Base-by-base conservation (phyloP, 2,797 vertebrate genomes). In the Gallinago stenura region DNA sequence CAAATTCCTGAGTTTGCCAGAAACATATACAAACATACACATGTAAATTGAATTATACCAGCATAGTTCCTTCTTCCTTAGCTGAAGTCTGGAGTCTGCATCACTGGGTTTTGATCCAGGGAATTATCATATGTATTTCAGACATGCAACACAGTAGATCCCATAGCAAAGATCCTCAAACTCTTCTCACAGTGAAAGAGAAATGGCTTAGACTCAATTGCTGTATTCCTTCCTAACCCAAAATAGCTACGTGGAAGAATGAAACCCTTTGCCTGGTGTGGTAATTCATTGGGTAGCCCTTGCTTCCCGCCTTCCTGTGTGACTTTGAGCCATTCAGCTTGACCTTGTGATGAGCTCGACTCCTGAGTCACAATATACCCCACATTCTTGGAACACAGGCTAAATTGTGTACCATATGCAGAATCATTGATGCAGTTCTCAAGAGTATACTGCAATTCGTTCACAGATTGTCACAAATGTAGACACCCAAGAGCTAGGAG, bases 381-480 rank as follows among this genome's bases (percentile, higher is more conserved):
- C 37, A 21, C 7, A 12, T 86, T 61, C 46, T 90, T 75, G 66
- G 54, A 84, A 91, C 90, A 88, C 80, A 92, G 91, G 73, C 85
- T 95, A 85, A 91, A 37, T 78, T 68, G 35, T 9, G 17, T 62
- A 21, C 71, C 78, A 76, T 66, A 90, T 87, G 92, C 83, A 95
- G 83, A 95, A 84, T 62, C 53, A 45, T 46, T 87, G 79, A 88
- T 95, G 90, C 39, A 93, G 35, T 82, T 96, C 92, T 96, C 24
- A 82, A 93, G 88, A 96, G 82, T 69, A 35, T 75, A 89, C 87
- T 94, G 94, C 80, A 73, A 87, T 93, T 96, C 18, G 30, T 94
- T 97, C 93, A 81, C 93, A 97, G 94, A 87, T 92, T 97, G 88
- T 96, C 93, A 96, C 80, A 90, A 87, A 95, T 17, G 12, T 64